These are phyloP conservation scores for Dreissena rostriformis DNA, from an alignment of 1,140 invertebrate species.

Conservation along the genomic window DNA sequence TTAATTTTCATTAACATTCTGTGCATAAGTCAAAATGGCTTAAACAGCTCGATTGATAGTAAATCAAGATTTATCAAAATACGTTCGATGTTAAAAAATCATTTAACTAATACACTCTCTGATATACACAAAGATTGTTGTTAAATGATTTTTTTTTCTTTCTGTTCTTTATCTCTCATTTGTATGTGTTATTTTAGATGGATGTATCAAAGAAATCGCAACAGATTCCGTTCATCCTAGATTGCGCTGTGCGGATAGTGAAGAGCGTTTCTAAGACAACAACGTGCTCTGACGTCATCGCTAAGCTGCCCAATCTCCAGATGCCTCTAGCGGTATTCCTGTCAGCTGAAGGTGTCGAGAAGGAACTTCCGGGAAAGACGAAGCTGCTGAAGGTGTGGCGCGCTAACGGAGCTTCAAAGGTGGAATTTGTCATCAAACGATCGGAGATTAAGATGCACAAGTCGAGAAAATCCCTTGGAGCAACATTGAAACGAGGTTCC, in stretches of 20 bases:
- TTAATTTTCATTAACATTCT: too few relatives aligned
- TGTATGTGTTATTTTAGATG: not conserved
- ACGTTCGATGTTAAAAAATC: too few relatives aligned
- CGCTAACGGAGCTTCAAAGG: slow-evolving; percentile 18
- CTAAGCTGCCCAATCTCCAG: slow-evolving; percentile 36
- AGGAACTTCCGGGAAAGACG: slow-evolving; percentile 42
- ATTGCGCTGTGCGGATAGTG: slow-evolving; percentile 5
- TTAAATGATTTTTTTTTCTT: too few relatives aligned
- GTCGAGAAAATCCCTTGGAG: slow-evolving; percentile 5
- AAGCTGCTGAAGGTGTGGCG: slow-evolving; percentile 48
- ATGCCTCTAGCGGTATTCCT: slow-evolving; percentile 31
- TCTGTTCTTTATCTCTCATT: too few relatives aligned
- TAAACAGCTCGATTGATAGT: too few relatives aligned
- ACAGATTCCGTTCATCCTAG: slow-evolving; percentile 44
- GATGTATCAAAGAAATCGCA: not conserved
- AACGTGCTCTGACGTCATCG: slow-evolving; percentile 48
- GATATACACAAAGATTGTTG: too few relatives aligned
- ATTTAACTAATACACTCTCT: too few relatives aligned
- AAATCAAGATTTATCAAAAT: too few relatives aligned
- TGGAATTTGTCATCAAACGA: slow-evolving; percentile 28
- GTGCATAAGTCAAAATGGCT: too few relatives aligned
- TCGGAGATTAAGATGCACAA: slow-evolving; percentile 2
- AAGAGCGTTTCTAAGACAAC: slow-evolving; percentile 40
- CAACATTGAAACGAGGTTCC: not conserved
- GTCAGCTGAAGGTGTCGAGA: slow-evolving; percentile 34